Conservation (phyloP, 2,888 invertebrate genomes). For the Toxonevra muliebris region DNA sequence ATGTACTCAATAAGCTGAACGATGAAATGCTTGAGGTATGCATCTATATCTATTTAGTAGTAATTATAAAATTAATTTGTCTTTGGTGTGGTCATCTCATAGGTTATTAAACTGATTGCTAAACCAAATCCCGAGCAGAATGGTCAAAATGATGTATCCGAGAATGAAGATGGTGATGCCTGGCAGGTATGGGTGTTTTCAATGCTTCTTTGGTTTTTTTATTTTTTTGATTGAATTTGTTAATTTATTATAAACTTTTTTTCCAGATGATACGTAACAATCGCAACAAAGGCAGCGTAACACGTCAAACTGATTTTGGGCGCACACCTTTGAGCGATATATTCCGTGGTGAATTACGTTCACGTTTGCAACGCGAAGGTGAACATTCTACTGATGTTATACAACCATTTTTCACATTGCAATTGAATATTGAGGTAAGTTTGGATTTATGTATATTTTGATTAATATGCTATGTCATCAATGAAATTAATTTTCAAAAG, state of each 20-base stretch:
- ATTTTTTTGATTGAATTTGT: not conserved
- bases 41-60: not conserved
- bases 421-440: conserved; percentile 89
- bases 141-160: conserved; percentile 59
- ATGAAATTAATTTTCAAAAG: no score
- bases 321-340: conserved; percentile 92
- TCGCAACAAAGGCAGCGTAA: conserved; percentile 90
- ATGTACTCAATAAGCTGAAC: conserved; percentile 90
- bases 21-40: conserved; percentile 94
- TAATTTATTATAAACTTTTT: conserved; percentile 3
- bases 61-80: conserved; percentile 5
- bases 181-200: conserved; percentile 62
- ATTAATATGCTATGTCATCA: no score
- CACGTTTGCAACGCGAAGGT: conserved; percentile 78
- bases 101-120: conserved; percentile 72
- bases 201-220: not conserved
- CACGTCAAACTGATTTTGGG: conserved; percentile 82
- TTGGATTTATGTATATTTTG: not conserved
- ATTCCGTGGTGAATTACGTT: conserved; percentile 90
- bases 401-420: conserved; percentile 95
- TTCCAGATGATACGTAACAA: conserved; percentile 70
- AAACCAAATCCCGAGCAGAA: conserved; percentile 68
- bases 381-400: conserved; percentile 84
- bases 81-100: not conserved
- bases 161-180: conserved; percentile 62